Percentiles rank a stretch among this genome's conserved stretches.
phyloP scores from a whole-genome alignment of 2,113 vertebrate genomes.

The Cisticola juncidis region DNA sequence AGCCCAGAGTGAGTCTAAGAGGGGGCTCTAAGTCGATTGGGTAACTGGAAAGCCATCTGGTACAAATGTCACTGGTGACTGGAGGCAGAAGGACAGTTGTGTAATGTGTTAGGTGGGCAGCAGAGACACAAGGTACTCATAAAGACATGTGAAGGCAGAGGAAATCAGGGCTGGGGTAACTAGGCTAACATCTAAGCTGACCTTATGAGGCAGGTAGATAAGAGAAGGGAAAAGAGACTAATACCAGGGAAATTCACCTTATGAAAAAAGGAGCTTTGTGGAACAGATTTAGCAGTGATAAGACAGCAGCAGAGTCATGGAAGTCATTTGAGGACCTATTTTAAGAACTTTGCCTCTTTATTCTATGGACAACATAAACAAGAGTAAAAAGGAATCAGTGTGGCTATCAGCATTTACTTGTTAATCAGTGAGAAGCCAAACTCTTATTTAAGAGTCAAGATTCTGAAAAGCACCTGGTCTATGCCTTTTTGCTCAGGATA shows the following conservation, averaged over 20 bases:
- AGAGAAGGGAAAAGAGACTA: background rate
- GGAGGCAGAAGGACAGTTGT: background rate
- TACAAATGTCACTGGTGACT: background rate
- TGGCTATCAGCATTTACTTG: background rate
- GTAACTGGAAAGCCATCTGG: background rate
- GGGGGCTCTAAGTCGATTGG: background rate
- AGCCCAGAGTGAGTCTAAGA: background rate
- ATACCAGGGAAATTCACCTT: background rate
- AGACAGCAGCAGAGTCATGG: background rate
- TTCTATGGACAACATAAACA: background rate
- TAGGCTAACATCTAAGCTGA: background rate
- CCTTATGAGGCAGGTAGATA: background rate
- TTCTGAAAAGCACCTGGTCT: background rate
- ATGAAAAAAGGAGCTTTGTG: background rate
- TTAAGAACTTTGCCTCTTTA: background rate
- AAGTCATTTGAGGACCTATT: background rate
- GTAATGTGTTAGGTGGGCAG: background rate
- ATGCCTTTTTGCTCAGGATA: background rate
- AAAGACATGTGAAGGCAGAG: background rate
- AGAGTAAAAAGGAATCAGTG: background rate
- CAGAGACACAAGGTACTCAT: background rate
- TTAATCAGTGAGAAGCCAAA: background rate
- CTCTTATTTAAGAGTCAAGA: background rate
- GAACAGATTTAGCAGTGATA: background rate
- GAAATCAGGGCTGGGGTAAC: background rate